Conservation (phyloP, 2,888 invertebrate genomes). For the Dermolepida albohirtum region DNA sequence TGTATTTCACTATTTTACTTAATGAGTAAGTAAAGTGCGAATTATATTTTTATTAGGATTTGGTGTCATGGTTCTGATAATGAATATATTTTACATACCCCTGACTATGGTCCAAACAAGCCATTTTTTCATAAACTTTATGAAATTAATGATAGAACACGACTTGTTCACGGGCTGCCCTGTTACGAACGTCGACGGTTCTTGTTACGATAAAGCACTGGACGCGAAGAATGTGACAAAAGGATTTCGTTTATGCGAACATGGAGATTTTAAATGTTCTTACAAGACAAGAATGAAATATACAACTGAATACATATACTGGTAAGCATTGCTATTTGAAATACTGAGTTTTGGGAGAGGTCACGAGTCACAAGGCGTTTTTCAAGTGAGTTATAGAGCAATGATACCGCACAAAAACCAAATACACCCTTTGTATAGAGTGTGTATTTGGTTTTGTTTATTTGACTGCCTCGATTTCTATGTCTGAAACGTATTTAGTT, state of each 20-base stretch:
- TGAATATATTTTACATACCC: constrained; percentile 47
- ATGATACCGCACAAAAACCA: no score
- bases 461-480: no score
- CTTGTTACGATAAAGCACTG: constrained; percentile 18
- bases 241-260: constrained; percentile 19
- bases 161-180: constrained; percentile 44
- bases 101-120: constrained; percentile 40
- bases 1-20: no score
- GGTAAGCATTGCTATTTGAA: constrained; percentile 39
- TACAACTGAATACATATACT: constrained; percentile 45
- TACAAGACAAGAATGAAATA: constrained; percentile 40
- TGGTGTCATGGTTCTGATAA: constrained; percentile 45
- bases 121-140: constrained; percentile 44
- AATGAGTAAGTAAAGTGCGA: no score
- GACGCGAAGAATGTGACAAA: background rate
- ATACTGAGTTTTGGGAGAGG: no score
- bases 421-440: no score
- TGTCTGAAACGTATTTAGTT: no score
- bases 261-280: constrained; percentile 36
- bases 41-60: constrained; percentile 47
- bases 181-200: background rate
- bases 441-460: no score
- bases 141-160: constrained; percentile 45
- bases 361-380: no score
- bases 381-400: no score